Conservation (phyloP, 2,888 invertebrate genomes). For the Pristionchus arcanus region DNA sequence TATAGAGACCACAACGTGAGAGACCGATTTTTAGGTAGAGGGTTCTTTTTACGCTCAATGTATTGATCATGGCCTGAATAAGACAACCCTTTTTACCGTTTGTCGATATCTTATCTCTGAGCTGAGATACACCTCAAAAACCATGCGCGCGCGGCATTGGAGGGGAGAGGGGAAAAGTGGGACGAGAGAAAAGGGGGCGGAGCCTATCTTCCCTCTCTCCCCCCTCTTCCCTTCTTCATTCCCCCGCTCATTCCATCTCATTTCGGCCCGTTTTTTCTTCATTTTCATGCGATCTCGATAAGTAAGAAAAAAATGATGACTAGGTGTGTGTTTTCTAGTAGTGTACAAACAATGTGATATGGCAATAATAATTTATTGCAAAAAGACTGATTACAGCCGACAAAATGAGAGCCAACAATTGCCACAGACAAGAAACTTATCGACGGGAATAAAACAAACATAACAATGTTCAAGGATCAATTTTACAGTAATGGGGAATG, state of each 20-base stretch:
- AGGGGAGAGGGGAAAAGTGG: not conserved
- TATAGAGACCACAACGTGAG: no score
- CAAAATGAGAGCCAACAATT: no score
- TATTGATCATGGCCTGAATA: no score
- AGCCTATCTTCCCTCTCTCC: not conserved
- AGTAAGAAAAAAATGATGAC: no score
- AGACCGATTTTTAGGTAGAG: no score
- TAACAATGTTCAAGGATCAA: no score
- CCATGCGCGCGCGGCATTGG: not conserved
- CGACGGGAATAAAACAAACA: not conserved
- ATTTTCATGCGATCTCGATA: not conserved
- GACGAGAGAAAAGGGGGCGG: not conserved
- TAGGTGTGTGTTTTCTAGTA: not conserved
- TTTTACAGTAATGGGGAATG: no score
- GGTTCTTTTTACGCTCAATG: no score
- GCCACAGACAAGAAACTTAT: no score
- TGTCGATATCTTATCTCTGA: not conserved
- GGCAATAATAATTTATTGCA: not conserved
- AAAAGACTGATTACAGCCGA: not conserved
- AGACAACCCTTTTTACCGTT: no score
- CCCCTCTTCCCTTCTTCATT: not conserved
- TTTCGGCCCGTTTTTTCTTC: not conserved
- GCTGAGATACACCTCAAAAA: not conserved
- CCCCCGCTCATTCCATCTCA: not conserved
- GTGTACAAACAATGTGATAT: not conserved